Evolutionary conservation across 2,888 invertebrate species (phyloP), one percentile per base, ranked within the genome.

Genomic region (Smittia sp.): DNA sequence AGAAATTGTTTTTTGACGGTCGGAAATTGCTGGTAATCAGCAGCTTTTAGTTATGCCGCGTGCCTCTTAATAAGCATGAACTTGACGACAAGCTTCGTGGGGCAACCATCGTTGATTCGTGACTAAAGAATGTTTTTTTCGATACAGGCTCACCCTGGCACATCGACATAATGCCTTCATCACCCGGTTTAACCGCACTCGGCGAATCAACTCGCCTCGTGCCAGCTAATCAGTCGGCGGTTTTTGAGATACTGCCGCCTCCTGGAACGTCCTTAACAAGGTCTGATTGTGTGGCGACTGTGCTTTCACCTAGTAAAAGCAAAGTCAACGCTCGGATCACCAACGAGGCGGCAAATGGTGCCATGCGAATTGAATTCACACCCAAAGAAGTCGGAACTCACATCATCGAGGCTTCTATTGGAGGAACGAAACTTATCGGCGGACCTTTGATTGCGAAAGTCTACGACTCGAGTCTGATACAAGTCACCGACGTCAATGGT

Each of bases 301-400:
- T 90, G 75, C 85, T 89, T 84, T 92, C 94, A 75, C 96, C 96
- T 11, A 92, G 91, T 74, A 92, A 96, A 79, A 87, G 91, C 75
- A 90, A 91, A 76, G 88, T 95, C 77, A 88, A 90, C 68, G 91
- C 93, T 75, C 87, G 92, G 77, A 90, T 96, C 75, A 85, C 93
- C 78, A 92, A 94, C 79, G 91, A 93, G 79, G 87, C 89, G 78
- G 90, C 88, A 79, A 87, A 91, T 75, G 93, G 93, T 76, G 90
- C 93, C 76, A 94, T 93, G 84, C 90, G 92, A 77, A 91, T 96
- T 77, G 93, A 97, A 83, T 98, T 97, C 83, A 91, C 93, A 54
- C 94, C 96, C 6, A 90, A 89, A 68, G 96, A 96, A 85, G 96
- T 97, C 77, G 97, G 97, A 78, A 95, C 94, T 76, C 96, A 98